Conservation (phyloP, 2,888 invertebrate species). For the Leptarthrus brevirostris region DNA sequence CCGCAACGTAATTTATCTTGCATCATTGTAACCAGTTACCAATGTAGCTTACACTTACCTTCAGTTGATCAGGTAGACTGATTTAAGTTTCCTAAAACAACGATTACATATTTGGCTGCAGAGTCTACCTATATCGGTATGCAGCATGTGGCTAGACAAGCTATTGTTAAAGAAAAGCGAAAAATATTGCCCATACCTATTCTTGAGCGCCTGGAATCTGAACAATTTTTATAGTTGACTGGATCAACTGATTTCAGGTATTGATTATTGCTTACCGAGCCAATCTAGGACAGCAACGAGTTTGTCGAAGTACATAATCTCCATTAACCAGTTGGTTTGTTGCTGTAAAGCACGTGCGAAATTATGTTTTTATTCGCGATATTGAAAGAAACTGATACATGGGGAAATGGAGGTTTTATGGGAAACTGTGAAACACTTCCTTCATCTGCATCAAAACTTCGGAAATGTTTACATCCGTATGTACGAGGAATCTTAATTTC, state of each 20-base stretch:
- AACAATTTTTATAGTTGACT: slow-evolving; percentile 25
- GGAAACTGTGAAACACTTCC: not conserved
- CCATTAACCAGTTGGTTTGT: slow-evolving; percentile 10
- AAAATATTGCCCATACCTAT: slow-evolving; percentile 2
- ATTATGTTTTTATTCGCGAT: slow-evolving; percentile 2
- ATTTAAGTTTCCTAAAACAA: not conserved
- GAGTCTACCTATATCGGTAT: too few species aligned
- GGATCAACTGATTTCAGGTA: slow-evolving; percentile 19
- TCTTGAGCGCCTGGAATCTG: slow-evolving; percentile 8
- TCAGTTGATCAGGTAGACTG: not conserved
- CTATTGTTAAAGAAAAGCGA: not conserved
- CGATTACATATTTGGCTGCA: too few species aligned
- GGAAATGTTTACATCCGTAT: not conserved
- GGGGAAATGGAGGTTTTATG: not conserved
- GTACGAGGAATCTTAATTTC: not conserved
- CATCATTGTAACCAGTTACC: too few species aligned
- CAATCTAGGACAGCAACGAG: not conserved
- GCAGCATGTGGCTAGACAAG: too few species aligned
- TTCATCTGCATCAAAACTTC: not conserved
- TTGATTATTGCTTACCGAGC: not conserved
- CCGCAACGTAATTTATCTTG: too few species aligned
- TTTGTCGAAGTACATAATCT: not conserved
- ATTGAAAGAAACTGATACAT: slow-evolving; percentile 1
- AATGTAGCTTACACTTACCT: too few species aligned
- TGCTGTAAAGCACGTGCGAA: not conserved